Base-by-base conservation (phyloP, 2,797 vertebrate genomes). In the Hippoglossus hippoglossus region DNA sequence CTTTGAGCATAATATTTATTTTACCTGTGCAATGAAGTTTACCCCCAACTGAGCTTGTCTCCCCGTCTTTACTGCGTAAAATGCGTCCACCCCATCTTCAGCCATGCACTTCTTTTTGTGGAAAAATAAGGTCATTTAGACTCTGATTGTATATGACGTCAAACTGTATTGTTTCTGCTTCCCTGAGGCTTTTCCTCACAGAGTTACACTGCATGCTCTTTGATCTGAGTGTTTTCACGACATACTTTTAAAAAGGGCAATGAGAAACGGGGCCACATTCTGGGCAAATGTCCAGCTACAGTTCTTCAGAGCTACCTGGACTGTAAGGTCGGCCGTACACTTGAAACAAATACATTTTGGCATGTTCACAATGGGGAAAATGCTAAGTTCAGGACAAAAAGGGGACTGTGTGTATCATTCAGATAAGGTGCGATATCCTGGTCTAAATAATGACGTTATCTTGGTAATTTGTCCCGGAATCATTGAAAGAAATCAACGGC, bases 191-290 rank as follows among this genome's bases (percentile, higher is more conserved):
- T 31, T n/a, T 56, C 58, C 64, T 58, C 66, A 66, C 5, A 13
- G 28, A 34, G 25, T 53, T 46, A 19, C 13, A 16, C 50, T 41
- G 18, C 3, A 1, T 52, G n/a, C 41, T 63, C 5, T 58, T 68
- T 79, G 66, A 68, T 62, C 50, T 36, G 15, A 63, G 25, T 22
- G 4, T 53, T 75, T 86, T 77, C 39, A 75, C 15, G 5, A 58
- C 68, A 77, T 84, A 68, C 58, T 75, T 82, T 76, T 18, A 57
- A 74, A 77, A 74, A 77, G 46, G 24, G 67, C 25, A 54, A 57
- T 44, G 36, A 49, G 59, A 56, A 75, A 80, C 22, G 44, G 34
- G 52, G 28, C 16, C 25, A 63, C 44, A 63, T 84, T 73, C 60
- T 70, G 58, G 73, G 78, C 69, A 73, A 12, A 63, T 47, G 28